Conservation (phyloP, 1,140 invertebrate species). For the Rhagoletis zephyria region DNA sequence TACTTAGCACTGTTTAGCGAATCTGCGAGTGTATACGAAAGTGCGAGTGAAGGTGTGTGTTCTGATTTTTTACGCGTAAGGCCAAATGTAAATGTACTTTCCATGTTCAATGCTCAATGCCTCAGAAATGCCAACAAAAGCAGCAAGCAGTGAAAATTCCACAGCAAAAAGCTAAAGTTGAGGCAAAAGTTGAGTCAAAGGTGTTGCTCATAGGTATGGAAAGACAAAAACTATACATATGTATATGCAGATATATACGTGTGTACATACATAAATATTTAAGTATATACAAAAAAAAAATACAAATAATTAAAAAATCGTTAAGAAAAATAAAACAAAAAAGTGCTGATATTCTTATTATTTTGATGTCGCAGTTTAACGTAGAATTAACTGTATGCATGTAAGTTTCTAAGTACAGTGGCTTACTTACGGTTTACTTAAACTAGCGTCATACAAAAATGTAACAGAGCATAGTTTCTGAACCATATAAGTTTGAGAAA, state of each 20-base stretch:
- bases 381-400: too few species aligned
- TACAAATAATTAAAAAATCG: neutral
- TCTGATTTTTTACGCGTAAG: conserved; percentile 48
- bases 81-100: conserved; percentile 47
- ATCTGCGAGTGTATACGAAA: neutral
- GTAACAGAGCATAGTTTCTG: too few species aligned
- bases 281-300: too few species aligned
- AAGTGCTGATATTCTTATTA: neutral
- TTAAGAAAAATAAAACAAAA: neutral
- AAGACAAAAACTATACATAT: too few species aligned
- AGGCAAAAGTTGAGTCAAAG: conserved; percentile 2
- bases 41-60: neutral
- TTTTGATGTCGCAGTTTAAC: too few species aligned
- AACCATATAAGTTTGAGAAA: too few species aligned
- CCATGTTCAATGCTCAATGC: conserved; percentile 10
- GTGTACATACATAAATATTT: too few species aligned
- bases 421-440: too few species aligned
- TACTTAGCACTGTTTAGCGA: neutral
- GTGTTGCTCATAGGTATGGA: neutral
- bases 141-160: conserved; percentile 8
- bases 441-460: too few species aligned
- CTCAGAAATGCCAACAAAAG: neutral
- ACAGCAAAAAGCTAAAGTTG: neutral
- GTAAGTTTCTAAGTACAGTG: too few species aligned
- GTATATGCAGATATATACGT: neutral